These are phyloP conservation scores for Buathra laborator DNA, from an alignment of 2,888 invertebrate species.

Conservation along the genomic window DNA sequence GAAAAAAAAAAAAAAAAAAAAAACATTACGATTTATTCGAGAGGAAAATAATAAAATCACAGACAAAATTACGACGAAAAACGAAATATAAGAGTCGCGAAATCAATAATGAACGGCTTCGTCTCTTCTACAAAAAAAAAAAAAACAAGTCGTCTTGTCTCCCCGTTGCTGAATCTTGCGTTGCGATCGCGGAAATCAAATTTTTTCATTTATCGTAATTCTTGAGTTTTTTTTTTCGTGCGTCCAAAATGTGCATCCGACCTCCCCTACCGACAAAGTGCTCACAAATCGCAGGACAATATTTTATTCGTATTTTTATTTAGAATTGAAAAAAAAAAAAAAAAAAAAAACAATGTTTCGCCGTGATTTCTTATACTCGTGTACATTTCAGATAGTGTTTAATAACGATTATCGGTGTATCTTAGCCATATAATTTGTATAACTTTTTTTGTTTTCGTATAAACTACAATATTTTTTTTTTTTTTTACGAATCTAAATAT, in stretches of 20 bases:
- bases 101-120: slow-evolving; percentile 55
- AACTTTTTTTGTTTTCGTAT: slow-evolving; percentile 17
- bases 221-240: neutral
- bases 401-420: slow-evolving; percentile 52
- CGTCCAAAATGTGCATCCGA: slow-evolving; percentile 18
- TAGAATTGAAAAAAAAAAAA: slow-evolving; percentile 17
- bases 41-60: slow-evolving; percentile 16
- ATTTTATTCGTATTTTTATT: slow-evolving; percentile 41
- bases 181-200: slow-evolving; percentile 1
- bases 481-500: slow-evolving; percentile 34
- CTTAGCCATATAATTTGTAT: slow-evolving; percentile 53
- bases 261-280: slow-evolving; percentile 21
- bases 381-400: slow-evolving; percentile 62
- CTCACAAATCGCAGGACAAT: slow-evolving; percentile 48
- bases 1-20: slow-evolving; percentile 29
- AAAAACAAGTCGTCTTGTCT: slow-evolving; percentile 37
- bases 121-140: slow-evolving; percentile 22
- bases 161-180: slow-evolving; percentile 11
- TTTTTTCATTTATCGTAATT: no score
- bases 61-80: neutral
- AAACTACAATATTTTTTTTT: slow-evolving; percentile 16
- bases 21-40: slow-evolving; percentile 33
- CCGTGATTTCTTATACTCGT: slow-evolving; percentile 58
- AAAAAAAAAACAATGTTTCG: slow-evolving; percentile 24
- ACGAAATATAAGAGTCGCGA: slow-evolving; percentile 27